A percentile compares a stretch with the other conserved stretches of the same genome.
phyloP scores from a whole-genome alignment of 1,140 invertebrate species.

The Panulirus ornatus region DNA sequence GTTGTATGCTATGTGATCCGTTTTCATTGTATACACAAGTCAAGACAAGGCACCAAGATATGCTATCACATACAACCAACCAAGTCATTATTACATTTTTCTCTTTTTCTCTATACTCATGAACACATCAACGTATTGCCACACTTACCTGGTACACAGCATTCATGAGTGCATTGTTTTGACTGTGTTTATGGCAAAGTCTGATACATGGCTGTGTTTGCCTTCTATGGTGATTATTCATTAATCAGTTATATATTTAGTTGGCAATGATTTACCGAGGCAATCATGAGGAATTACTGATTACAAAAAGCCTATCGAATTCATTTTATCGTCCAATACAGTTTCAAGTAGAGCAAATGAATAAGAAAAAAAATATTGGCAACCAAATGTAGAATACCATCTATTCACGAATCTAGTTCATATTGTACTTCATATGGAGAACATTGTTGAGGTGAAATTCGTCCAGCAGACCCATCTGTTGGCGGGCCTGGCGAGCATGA shows the following conservation, averaged over 20 bases:
- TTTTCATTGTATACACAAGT: too few species aligned
- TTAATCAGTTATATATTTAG: too few species aligned
- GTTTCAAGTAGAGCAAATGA: neutral
- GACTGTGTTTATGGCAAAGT: neutral
- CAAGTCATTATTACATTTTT: too few species aligned
- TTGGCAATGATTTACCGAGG: too few species aligned
- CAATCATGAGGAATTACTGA: too few species aligned
- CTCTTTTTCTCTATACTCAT: neutral
- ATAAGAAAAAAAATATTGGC: neutral
- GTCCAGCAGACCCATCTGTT: conserved; percentile 64
- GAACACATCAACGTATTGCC: neutral
- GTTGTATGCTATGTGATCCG: too few species aligned
- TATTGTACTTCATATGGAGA: conserved; percentile 75
- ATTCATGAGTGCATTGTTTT: neutral
- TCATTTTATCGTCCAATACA: too few species aligned
- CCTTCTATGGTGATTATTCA: too few species aligned
- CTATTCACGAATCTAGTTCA: conserved; percentile 56
- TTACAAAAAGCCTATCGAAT: too few species aligned
- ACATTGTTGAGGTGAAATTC: conserved; percentile 72
- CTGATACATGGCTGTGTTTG: neutral
- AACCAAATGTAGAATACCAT: conserved; percentile 24
- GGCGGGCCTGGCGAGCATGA: conserved; percentile 67
- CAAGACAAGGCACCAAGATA: too few species aligned
- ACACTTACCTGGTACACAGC: neutral
- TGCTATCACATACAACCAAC: too few species aligned